Evolutionary conservation across 1,140 invertebrate species (phyloP), one percentile per base, ranked within the genome.

Genomic region (Nilaparvata lugens): DNA sequence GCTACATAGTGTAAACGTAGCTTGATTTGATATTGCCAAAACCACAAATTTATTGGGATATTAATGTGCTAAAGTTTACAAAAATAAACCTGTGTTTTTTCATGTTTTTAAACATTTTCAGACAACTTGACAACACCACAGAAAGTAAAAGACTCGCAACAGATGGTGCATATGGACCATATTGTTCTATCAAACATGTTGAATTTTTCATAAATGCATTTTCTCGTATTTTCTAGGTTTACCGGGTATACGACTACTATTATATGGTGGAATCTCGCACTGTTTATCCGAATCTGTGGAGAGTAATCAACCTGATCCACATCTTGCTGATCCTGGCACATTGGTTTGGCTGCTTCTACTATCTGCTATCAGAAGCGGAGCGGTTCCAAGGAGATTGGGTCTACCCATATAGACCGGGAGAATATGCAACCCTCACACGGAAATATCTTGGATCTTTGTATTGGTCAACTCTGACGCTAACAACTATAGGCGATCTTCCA

Each of bases 281-380:
- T 0, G 88, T 95, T 35, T 97, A 93, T 75, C 95, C 95, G 4
- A 97, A 97, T 76, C 81, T 97, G 68, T 95, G 93, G 89, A 80
- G 95, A n/a, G 94, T 97, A 21, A 81, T 95, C 62, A 97, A 96
- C 76, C 78, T 97, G 23, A 91, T 95, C 62, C 95, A 97, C 73
- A 95, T 97, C 67, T 81, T 97, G 35, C 83, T 97, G 62, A 90
- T 97, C 65, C 80, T 96, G 62, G 93, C 93, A 19, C 95, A 97
- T 71, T 97, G 94, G 94, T 97, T 97, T 72, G 94, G 93, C 35
- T 96, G 93, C 72, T 97, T 97, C 78, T 97, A 97, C 78, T 97
- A 91, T 77, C 76, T 97, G 61, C 81, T 97, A 21, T 95, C 92
- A 4, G 91, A 96, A 72, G 87, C 88, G 23, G 93, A 97, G 75